A percentile compares a stretch with the other conserved stretches of the same genome.
Conservation (phyloP, 2,888 invertebrate species). For the Deilephila elpenor region DNA sequence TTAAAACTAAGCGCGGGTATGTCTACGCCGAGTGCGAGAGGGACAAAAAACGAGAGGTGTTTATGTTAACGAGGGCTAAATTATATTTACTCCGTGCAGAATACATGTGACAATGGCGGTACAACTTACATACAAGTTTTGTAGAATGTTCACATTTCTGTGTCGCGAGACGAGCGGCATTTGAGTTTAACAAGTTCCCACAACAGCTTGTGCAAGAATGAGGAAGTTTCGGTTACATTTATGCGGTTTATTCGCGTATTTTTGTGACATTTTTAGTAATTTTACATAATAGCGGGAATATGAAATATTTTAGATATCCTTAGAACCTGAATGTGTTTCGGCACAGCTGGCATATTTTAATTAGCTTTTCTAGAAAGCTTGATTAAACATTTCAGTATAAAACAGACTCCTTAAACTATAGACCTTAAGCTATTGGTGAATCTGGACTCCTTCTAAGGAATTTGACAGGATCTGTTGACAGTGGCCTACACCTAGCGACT, state of each 20-base stretch:
- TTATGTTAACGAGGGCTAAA: conserved; percentile 66
- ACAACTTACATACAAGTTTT: conserved; percentile 49
- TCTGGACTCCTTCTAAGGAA: too few relatives aligned
- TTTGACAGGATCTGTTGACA: too few relatives aligned
- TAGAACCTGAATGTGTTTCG: too few relatives aligned
- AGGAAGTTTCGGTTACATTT: background rate
- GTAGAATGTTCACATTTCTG: conserved; percentile 38
- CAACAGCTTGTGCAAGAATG: conserved; percentile 22
- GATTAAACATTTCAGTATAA: too few relatives aligned
- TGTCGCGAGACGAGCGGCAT: conserved; percentile 40
- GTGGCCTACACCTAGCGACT: too few relatives aligned
- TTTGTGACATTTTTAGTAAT: background rate
- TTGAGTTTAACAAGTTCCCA: conserved; percentile 43
- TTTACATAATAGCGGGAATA: too few relatives aligned
- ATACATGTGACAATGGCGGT: conserved; percentile 53
- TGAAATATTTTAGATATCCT: too few relatives aligned
- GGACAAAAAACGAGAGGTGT: conserved; percentile 46
- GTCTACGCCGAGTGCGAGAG: conserved; percentile 51
- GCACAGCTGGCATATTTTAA: too few relatives aligned
- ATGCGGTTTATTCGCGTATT: background rate
- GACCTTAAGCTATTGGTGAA: too few relatives aligned
- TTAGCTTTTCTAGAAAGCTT: too few relatives aligned
- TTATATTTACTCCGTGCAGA: conserved; percentile 67
- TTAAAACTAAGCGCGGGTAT: conserved; percentile 70
- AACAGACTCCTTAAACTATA: too few relatives aligned